Evolutionary conservation across 2,113 vertebrate species (phyloP).

Genomic region (Loxodonta africana): DNA sequence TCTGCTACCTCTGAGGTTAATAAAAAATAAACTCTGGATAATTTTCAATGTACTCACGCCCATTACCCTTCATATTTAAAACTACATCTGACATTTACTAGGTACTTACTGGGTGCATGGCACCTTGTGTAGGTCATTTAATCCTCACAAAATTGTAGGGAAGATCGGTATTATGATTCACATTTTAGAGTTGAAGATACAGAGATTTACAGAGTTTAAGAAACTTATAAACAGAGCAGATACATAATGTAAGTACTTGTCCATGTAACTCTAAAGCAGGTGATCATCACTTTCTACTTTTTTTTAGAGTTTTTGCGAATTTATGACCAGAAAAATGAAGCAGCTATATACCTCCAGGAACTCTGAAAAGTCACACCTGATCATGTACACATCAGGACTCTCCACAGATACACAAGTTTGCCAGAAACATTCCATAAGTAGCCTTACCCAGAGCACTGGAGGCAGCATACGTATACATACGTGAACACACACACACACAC

Average conservation of each 20-base stretch:
- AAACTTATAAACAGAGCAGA: not conserved
- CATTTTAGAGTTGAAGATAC: not conserved
- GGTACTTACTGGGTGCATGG: not conserved
- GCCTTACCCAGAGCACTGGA: not conserved
- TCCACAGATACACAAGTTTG: not conserved
- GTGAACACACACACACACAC: too few relatives aligned
- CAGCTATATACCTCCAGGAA: not conserved
- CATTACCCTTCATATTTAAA: constrained; percentile 37
- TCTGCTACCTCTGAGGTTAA: not conserved
- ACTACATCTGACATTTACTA: not conserved
- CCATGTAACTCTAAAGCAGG: not conserved
- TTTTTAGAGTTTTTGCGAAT: not conserved
- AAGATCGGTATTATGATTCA: not conserved
- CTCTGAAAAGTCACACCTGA: not conserved
- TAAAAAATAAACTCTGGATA: not conserved
- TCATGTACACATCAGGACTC: not conserved
- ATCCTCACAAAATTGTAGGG: not conserved
- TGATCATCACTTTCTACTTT: not conserved
- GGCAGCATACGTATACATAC: too few relatives aligned
- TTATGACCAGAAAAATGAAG: not conserved
- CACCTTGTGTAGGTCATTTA: not conserved
- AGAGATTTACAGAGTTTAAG: not conserved
- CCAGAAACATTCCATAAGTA: not conserved
- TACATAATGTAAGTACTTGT: not conserved
- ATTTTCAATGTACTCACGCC: not conserved